Percentiles rank a stretch among this genome's conserved stretches.
Evolutionary conservation across 1,140 invertebrate species (phyloP).

Genomic region (Ceratitis capitata): DNA sequence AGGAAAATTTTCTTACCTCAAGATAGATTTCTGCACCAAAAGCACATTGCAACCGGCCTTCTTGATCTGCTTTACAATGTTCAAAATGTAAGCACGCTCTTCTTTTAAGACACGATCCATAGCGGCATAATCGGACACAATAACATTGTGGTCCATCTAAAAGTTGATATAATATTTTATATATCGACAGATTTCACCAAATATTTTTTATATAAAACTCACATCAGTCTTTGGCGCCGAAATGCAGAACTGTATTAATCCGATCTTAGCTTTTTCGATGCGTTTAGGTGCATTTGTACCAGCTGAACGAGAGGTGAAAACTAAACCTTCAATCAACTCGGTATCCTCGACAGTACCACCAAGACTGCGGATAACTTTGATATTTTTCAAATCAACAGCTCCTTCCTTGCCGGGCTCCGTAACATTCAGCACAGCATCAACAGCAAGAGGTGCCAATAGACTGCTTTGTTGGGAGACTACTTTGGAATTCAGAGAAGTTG

Average conservation of each 20-base stretch:
- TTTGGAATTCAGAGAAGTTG: constrained; percentile 98
- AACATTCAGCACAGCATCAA: constrained; percentile 94
- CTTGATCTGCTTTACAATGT: constrained; percentile 99
- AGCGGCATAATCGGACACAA: constrained; percentile 97
- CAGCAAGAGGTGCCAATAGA: constrained; percentile 94
- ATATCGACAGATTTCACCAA: constrained; percentile 31
- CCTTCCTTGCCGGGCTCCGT: constrained; percentile 71
- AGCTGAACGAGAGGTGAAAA: constrained; percentile 90
- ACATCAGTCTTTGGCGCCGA: constrained; percentile 99
- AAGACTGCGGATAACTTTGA: constrained; percentile 95
- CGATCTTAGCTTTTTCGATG: constrained; percentile 98
- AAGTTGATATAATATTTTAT: not conserved
- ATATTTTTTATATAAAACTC: constrained; percentile 62
- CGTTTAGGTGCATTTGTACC: constrained; percentile 92
- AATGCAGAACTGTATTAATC: constrained; percentile 99
- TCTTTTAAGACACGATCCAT: constrained; percentile 99
- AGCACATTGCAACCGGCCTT: constrained; percentile 98
- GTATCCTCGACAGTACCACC: constrained; percentile 99
- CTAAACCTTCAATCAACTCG: constrained; percentile 92
- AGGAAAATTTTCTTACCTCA: constrained; percentile 69
- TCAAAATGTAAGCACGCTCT: constrained; percentile 97
- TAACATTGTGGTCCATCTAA: constrained; percentile 98
- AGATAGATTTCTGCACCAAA: constrained; percentile 98
- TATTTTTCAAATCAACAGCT: constrained; percentile 81
- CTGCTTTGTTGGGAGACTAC: constrained; percentile 98